Conservation (phyloP, 1,140 invertebrate species). For the Drosophila elegans region DNA sequence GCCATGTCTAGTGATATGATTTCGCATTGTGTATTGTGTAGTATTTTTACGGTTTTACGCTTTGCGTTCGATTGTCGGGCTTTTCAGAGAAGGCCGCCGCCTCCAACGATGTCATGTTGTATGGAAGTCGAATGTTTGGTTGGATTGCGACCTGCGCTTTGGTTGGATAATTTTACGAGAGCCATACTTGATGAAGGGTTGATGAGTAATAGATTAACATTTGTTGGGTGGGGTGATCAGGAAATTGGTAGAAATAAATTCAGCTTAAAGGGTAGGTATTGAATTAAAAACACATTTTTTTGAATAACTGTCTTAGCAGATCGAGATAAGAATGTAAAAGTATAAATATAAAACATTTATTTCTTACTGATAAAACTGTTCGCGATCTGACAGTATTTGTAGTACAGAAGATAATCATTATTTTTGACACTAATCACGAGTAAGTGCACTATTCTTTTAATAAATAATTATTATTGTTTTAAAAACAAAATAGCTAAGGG, state of each 20-base stretch:
- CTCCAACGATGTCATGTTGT: constrained; percentile 58
- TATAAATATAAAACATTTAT: too few species aligned
- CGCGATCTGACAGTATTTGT: too few species aligned
- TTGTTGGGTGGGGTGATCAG: neutral
- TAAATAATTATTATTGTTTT: too few species aligned
- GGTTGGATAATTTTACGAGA: constrained; percentile 3
- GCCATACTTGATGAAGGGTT: constrained; percentile 4
- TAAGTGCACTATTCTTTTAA: too few species aligned
- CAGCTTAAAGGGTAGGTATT: too few species aligned
- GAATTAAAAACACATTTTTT: too few species aligned
- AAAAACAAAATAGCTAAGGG: too few species aligned
- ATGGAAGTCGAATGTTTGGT: constrained; percentile 6
- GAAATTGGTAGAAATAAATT: neutral
- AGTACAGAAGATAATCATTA: too few species aligned
- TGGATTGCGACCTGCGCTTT: constrained; percentile 20
- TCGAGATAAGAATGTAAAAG: too few species aligned
- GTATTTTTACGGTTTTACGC: constrained; percentile 32
- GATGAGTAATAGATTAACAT: constrained; percentile 28
- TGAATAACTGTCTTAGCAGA: too few species aligned
- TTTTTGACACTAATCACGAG: too few species aligned
- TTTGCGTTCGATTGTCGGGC: constrained; percentile 64
- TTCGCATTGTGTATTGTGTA: constrained; percentile 72
- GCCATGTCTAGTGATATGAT: constrained; percentile 82
- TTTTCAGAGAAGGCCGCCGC: constrained; percentile 59
- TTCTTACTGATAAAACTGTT: too few species aligned